Evolutionary conservation across 2,797 vertebrate genomes (phyloP).

Genomic region (Jordanella pulchra): DNA sequence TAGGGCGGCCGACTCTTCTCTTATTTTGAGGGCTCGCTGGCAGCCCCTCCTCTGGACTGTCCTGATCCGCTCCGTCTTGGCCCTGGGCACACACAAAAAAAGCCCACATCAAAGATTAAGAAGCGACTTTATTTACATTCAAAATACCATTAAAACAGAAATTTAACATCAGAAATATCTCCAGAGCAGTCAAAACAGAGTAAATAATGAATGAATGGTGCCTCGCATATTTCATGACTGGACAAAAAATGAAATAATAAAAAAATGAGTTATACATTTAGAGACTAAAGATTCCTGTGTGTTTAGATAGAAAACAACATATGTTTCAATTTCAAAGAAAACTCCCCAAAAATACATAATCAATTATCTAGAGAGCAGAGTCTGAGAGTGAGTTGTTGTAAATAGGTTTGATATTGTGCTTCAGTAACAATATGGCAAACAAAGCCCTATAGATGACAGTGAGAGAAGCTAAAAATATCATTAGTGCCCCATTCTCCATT

Average conservation of each 20-base stretch:
- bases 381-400: too few species aligned
- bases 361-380: too few species aligned
- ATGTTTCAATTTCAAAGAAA: background rate
- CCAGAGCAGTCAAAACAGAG: background rate
- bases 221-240: background rate
- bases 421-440: too few species aligned
- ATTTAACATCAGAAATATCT: slow-evolving; percentile 11
- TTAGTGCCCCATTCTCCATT: too few species aligned
- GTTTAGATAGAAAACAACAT: background rate
- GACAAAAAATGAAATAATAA: background rate
- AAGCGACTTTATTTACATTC: slow-evolving; percentile 20
- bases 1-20: slow-evolving; percentile 90
- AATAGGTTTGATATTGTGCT: too few species aligned
- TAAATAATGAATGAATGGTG: background rate
- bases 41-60: slow-evolving; percentile 88
- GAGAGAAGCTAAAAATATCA: too few species aligned
- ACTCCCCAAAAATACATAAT: background rate
- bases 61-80: slow-evolving; percentile 81
- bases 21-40: slow-evolving; percentile 82
- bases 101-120: slow-evolving; percentile 47
- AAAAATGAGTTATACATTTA: background rate
- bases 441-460: too few species aligned
- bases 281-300: background rate
- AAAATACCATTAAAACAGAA: slow-evolving; percentile 24
- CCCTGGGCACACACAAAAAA: slow-evolving; percentile 59